These are phyloP conservation scores for Drosophila rubida DNA, from an alignment of 2,888 invertebrate genomes.

Conservation along the genomic window DNA sequence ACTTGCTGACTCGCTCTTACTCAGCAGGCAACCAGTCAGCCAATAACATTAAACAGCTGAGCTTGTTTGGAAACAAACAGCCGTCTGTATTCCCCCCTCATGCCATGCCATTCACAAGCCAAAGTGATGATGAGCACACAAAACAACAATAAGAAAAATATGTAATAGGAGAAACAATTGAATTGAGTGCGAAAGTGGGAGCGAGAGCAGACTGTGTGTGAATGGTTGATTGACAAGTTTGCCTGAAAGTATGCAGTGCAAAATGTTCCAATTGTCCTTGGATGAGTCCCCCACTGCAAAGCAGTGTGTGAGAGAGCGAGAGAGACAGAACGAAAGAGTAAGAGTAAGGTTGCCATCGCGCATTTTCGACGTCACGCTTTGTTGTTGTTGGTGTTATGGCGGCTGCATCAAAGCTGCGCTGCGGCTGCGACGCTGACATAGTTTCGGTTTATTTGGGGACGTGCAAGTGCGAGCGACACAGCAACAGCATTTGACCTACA, in stretches of 20 bases:
- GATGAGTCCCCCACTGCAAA: conserved; percentile 25
- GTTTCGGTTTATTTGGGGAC: conserved; percentile 64
- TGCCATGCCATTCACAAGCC: background rate
- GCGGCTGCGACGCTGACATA: conserved; percentile 66
- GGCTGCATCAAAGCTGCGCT: conserved; percentile 14
- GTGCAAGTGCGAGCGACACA: conserved; percentile 16
- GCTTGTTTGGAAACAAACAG: conserved; percentile 77
- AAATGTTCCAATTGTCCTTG: conserved; percentile 45
- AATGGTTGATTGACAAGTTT: conserved; percentile 8
- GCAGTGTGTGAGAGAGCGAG: conserved; percentile 1
- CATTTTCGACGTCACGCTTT: conserved; percentile 42
- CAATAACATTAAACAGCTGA: conserved; percentile 82
- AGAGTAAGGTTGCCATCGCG: background rate
- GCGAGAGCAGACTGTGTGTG: background rate
- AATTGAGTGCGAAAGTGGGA: conserved; percentile 7
- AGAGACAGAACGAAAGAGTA: background rate
- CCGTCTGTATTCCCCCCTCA: background rate
- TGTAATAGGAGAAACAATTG: conserved; percentile 2
- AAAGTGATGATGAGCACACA: background rate
- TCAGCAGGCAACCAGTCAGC: conserved; percentile 37
- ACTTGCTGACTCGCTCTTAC: conserved; percentile 18
- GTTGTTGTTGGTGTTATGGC: conserved; percentile 30
- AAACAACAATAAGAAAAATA: conserved; percentile 1
- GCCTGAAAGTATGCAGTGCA: conserved; percentile 60
- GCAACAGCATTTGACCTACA: conserved; percentile 45